Conservation (phyloP, 2,888 invertebrate species). For the Clivina fossor region DNA sequence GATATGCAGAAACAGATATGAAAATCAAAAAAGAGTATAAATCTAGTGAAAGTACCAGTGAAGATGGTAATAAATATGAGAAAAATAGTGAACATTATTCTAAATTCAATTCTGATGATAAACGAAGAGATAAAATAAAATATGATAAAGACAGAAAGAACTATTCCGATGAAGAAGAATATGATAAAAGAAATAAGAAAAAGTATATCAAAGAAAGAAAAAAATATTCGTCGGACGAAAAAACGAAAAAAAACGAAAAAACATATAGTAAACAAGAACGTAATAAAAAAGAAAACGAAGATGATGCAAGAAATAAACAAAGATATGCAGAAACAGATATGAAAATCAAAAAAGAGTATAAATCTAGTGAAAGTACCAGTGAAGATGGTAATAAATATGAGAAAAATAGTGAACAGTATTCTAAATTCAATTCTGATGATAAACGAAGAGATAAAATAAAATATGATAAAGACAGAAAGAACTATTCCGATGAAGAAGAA, state of each 20-base stretch:
- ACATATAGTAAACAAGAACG: background rate
- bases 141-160: background rate
- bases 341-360: slow-evolving; percentile 6
- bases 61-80: too few species aligned
- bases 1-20: slow-evolving; percentile 1
- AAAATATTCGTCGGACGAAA: background rate
- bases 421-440: background rate
- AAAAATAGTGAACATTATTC: too few species aligned
- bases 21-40: slow-evolving; percentile 2
- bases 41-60: slow-evolving; percentile 2
- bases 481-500: slow-evolving; percentile 11
- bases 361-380: slow-evolving; percentile 1
- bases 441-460: background rate
- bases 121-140: background rate
- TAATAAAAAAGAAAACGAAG: background rate
- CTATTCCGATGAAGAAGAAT: slow-evolving; percentile 10
- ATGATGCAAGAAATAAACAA: background rate
- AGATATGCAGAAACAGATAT: background rate
- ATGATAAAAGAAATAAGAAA: background rate
- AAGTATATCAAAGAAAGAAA: background rate
- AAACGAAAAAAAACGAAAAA: background rate
- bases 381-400: too few species aligned
- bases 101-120: background rate
- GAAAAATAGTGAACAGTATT: too few species aligned
- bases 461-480: background rate